Conservation (phyloP, 1,140 invertebrate genomes). For the Musca vetustissima region DNA sequence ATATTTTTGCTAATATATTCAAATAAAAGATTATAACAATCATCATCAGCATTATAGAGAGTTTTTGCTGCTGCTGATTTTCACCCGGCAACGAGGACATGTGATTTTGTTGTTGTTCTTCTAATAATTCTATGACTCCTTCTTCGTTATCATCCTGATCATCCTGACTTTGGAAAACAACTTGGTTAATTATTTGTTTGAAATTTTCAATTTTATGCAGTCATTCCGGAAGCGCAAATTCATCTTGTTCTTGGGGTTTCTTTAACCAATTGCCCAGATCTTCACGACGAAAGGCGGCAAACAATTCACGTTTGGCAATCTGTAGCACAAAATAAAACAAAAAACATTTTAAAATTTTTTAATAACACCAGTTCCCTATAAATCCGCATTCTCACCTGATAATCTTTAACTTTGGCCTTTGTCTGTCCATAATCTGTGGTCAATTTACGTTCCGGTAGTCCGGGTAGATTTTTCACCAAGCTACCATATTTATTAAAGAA, state of each 20-base stretch:
- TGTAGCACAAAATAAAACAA: conserved; percentile 58
- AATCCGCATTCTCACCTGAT: conserved; percentile 58
- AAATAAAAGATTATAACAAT: not conserved
- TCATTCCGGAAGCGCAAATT: conserved; percentile 64
- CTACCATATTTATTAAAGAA: conserved; percentile 70
- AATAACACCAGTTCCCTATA: not conserved
- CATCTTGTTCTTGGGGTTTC: conserved; percentile 88
- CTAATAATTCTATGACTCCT: no score
- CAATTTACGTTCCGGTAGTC: conserved; percentile 40
- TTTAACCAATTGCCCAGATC: conserved; percentile 84
- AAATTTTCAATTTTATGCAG: conserved; percentile 36
- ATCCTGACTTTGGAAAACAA: conserved; percentile 3
- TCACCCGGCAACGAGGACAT: not conserved
- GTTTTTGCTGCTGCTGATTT: not conserved
- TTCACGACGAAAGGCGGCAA: conserved; percentile 75
- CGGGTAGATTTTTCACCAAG: conserved; percentile 57
- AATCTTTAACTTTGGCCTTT: conserved; percentile 56
- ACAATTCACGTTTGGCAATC: conserved; percentile 75
- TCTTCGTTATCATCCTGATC: no score
- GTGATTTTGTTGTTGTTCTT: not conserved
- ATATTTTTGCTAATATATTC: not conserved
- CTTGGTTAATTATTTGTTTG: conserved; percentile 9
- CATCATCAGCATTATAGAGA: conserved; percentile 3
- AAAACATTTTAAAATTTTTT: not conserved
- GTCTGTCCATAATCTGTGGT: conserved; percentile 56